Conservation (phyloP, 1,140 invertebrate species). For the Tyrophagus putrescentiae region DNA sequence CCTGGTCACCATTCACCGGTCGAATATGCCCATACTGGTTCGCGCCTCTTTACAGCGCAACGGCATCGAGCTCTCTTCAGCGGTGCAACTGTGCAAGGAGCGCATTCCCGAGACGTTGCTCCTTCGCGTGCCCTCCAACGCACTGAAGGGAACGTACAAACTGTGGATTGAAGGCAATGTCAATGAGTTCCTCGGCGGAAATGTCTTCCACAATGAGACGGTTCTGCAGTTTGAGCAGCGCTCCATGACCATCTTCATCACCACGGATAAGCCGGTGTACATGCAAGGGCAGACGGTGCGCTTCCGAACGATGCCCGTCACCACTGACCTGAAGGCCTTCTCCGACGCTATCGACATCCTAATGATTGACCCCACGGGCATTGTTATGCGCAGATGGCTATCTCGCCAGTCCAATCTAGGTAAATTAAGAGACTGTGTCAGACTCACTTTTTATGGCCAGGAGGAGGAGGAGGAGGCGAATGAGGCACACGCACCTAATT, state of each 20-base stretch:
- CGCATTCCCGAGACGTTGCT: constrained; percentile 64
- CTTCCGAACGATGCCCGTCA: constrained; percentile 74
- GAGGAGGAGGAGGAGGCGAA: too few relatives aligned
- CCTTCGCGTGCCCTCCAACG: constrained; percentile 64
- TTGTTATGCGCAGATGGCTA: constrained; percentile 75
- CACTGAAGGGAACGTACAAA: constrained; percentile 61
- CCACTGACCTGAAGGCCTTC: constrained; percentile 70
- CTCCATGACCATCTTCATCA: constrained; percentile 89
- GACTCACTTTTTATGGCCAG: too few relatives aligned
- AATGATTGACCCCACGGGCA: constrained; percentile 67
- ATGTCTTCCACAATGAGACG: constrained; percentile 68
- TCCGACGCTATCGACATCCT: constrained; percentile 73
- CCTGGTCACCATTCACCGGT: constrained; percentile 56
- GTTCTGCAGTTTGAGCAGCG: constrained; percentile 59
- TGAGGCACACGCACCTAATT: too few relatives aligned
- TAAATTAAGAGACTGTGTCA: too few relatives aligned
- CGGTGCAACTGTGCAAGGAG: constrained; percentile 55
- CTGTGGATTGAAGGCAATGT: constrained; percentile 74
- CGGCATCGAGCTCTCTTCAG: constrained; percentile 65
- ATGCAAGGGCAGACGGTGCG: constrained; percentile 76
- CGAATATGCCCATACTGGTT: constrained; percentile 54
- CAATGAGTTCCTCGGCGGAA: constrained; percentile 61
- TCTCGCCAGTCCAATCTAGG: constrained; percentile 52
- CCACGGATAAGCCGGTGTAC: constrained; percentile 86
- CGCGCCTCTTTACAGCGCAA: constrained; percentile 66